phyloP scores from a whole-genome alignment of 2,113 vertebrate genomes.

The Ammospiza nelsoni region DNA sequence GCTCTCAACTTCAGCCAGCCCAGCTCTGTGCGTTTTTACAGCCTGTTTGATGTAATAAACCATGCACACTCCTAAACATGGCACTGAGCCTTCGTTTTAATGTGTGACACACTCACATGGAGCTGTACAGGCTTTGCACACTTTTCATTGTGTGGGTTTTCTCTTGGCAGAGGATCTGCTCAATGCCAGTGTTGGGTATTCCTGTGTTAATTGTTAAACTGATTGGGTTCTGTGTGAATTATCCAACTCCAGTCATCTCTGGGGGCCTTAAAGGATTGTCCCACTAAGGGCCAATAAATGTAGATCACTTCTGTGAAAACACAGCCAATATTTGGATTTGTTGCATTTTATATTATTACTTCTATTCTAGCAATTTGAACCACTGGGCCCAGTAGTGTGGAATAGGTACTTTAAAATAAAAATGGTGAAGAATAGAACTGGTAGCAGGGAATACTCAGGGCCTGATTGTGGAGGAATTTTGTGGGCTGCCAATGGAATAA shows the following conservation, averaged over 20 bases:
- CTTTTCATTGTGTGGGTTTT: neutral
- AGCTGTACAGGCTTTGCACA: neutral
- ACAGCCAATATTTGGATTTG: neutral
- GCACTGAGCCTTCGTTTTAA: neutral
- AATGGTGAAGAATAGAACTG: neutral
- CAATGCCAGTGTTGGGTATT: neutral
- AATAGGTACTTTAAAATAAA: neutral
- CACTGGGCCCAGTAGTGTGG: neutral
- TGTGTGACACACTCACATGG: fast-evolving
- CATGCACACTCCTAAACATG: neutral
- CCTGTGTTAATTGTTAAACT: neutral
- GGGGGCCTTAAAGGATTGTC: neutral
- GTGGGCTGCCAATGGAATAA: neutral
- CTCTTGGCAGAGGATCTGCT: neutral
- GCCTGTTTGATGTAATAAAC: constrained; percentile 22
- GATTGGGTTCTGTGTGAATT: neutral
- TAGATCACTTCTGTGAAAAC: neutral
- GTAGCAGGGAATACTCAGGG: neutral
- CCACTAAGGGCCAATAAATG: neutral
- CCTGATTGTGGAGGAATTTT: neutral
- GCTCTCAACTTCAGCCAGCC: constrained; percentile 55
- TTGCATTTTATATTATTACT: neutral
- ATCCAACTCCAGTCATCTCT: neutral
- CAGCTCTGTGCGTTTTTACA: constrained; percentile 9
- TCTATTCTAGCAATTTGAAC: neutral